Evolutionary conservation across 2,888 invertebrate species (phyloP), one percentile per base, ranked within the genome.

Genomic region (Gordius sp.): DNA sequence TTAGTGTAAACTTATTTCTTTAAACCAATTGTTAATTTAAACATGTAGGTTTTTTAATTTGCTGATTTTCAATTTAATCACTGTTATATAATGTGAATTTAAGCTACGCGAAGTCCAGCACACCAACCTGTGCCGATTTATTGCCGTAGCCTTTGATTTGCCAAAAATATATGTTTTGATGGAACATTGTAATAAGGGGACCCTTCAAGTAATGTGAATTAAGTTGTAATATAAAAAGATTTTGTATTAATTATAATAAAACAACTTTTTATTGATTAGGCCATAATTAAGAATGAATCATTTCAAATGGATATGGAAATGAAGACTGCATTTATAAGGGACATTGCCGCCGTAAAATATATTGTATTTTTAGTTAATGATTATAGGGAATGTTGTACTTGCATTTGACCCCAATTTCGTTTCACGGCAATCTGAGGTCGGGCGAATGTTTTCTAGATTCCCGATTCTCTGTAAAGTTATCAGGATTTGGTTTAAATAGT

Each of bases 371-470:
- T 33, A 13, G 8, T 33, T 33, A 33, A 33, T 13, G 8, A 47
- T 18, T 67, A 1, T 71, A 83, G 76, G 97, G 91, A 8, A 87
- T 97, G 86, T 77, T 80, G 61, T 93, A 86, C 67, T 74, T 97
- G 1, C 93, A 93, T 66, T 77, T 77, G 59, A 82, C 82, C 39
- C 64, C 64, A 52, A 78, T 93, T 28, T 78, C 79, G 63, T 82
- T 82, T 1, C 97, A 97, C 68, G 93, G 93, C 0, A 80, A 82
- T 63, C 73, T 97, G 57, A 93, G 89, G 67, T 91, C 91, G 1
- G 82, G 85, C 59, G 97, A 97, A 70, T 97, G 97, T 69, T 83
- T 97, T 1, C 91, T 97, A 1, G 93, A 97, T 69, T 84, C 84
- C 33, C 76, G 91, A 33, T 93, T 93, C 68, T 91, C 89, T 1